Conservation (phyloP, 1,140 invertebrate genomes). For the Nomia melanderi region DNA sequence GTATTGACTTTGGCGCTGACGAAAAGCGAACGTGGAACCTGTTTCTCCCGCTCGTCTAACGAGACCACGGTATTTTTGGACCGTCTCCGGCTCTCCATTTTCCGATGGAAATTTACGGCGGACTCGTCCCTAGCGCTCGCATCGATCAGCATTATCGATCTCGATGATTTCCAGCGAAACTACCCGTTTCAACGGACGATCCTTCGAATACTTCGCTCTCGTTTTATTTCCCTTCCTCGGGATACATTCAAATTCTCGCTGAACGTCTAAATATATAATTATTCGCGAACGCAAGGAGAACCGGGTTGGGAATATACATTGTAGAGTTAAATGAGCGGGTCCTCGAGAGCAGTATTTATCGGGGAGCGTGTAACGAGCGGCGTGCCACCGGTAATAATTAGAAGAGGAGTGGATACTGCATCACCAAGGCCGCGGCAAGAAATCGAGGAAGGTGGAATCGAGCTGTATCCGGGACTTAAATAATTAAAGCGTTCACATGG, state of each 20-base stretch:
- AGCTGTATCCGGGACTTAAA: constrained; percentile 67
- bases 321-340: no score
- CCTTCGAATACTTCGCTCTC: no score
- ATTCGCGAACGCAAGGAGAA: no score
- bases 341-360: constrained; percentile 31
- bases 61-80: constrained; percentile 18
- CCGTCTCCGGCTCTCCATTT: neutral
- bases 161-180: neutral
- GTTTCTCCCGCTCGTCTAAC: constrained; percentile 27
- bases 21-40: constrained; percentile 48
- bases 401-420: constrained; percentile 37
- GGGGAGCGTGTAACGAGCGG: neutral
- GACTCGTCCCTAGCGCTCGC: no score
- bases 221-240: no score
- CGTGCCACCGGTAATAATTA: constrained; percentile 59
- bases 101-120: neutral
- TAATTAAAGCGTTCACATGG: constrained; percentile 65
- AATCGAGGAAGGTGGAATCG: constrained; percentile 57
- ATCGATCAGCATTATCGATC: neutral
- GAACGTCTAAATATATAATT: no score
- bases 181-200: no score
- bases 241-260: no score
- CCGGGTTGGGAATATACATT: no score
- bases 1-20: constrained; percentile 47
- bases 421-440: constrained; percentile 51